Conservation (phyloP, 2,888 invertebrate genomes). For the Cryptus viduatorius region DNA sequence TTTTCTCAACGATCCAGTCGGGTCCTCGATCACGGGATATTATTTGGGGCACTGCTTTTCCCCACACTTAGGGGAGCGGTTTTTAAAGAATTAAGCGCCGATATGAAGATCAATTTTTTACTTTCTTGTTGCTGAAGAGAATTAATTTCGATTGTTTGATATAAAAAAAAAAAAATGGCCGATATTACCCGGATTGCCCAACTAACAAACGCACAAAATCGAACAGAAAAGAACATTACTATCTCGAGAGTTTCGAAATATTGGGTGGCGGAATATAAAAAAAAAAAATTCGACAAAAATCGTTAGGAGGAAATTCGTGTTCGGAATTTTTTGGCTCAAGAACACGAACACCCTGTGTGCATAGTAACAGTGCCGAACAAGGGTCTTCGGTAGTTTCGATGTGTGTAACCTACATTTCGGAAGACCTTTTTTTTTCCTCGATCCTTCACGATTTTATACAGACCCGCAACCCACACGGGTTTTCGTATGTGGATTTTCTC, state of each 20-base stretch:
- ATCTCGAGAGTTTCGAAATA: too few species aligned
- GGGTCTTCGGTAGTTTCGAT: conserved; percentile 66
- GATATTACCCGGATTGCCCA: too few species aligned
- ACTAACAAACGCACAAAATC: too few species aligned
- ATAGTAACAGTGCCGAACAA: conserved; percentile 40
- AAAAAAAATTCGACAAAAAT: too few species aligned
- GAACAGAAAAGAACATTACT: too few species aligned
- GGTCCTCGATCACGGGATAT: conserved; percentile 76
- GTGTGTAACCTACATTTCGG: conserved; percentile 72
- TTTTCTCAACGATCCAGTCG: conserved; percentile 30
- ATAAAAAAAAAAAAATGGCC: too few species aligned
- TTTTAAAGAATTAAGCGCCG: too few species aligned
- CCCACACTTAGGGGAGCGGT: conserved; percentile 35
- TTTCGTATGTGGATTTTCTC: conserved; percentile 51
- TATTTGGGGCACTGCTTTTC: conserved; percentile 75
- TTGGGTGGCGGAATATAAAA: too few species aligned
- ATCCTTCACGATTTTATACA: conserved; percentile 62
- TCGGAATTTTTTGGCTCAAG: background rate
- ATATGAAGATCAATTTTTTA: too few species aligned
- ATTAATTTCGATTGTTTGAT: too few species aligned
- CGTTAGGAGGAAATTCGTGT: conserved; percentile 11
- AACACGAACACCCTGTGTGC: conserved; percentile 59
- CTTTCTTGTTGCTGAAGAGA: too few species aligned
- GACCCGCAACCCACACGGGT: conserved; percentile 48
- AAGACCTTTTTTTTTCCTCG: conserved; percentile 71